Base-by-base conservation (phyloP, 2,797 vertebrate genomes). In the Gallinago stenura region DNA sequence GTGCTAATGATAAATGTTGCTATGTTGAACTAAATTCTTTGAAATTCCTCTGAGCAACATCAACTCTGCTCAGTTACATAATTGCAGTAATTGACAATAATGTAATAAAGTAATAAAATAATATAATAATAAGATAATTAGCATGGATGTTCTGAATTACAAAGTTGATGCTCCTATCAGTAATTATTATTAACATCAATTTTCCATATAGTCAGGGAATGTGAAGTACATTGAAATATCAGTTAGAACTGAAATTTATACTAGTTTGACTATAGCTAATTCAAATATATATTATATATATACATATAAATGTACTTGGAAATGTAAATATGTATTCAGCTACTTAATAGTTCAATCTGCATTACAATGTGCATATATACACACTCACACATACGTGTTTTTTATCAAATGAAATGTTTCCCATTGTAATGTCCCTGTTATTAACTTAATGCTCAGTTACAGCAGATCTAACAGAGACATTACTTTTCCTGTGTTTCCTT, bases 21-120 rank as follows among this genome's bases (percentile, higher is more conserved):
- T 69, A 31, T 19, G 11, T 68, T 94, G 70, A 79, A 92, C 25
- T 56, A 66, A 66, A 58, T 50, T 75, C 10, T 70, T 87, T 89
- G 17, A 71, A 83, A 89, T 75, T 91, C 30, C 24, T 89, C 60
- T 77, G 37, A 94, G 80, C n/a, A 90, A 45, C n/a, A 77, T 85
- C 75, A 91, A 8, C 21, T 92, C 41, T 83, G 5, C 17, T 91
- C 7, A 51, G 60, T 64, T 79, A 87, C 60, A 60, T 64, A 68
- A 94, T 92, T 93, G 28, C 31, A 89, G 31, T 81, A 91, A 86
- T 71, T 91, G 39, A 43, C 22, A 95, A 85, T 64, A 92, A 89
- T 41, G 56, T 58, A 89, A 73, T 81, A 75, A 90, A 83, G 12
- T 71, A 92, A 72, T 81, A 66, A 12, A 80, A 83, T 64, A 88